These are phyloP conservation scores for Mus minutoides DNA, from an alignment of 2,797 vertebrate genomes.

Conservation along the genomic window DNA sequence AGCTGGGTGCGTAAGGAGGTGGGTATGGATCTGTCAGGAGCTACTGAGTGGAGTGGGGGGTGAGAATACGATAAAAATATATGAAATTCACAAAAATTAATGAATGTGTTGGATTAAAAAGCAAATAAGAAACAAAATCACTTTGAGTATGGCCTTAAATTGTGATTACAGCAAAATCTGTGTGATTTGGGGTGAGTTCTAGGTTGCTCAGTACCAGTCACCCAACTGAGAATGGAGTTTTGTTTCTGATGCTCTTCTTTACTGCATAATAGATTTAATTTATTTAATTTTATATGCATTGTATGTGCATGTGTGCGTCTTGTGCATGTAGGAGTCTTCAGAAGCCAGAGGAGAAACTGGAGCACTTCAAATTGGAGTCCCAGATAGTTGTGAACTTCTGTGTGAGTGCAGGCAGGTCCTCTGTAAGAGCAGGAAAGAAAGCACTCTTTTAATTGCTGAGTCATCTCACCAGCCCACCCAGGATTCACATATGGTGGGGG, in stretches of 20 bases:
- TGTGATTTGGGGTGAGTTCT: not conserved
- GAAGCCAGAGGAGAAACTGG: not conserved
- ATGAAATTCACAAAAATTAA: not conserved
- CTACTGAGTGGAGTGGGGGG: not conserved
- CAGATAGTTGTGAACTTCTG: not conserved
- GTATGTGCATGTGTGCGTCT: not conserved
- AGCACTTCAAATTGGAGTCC: not conserved
- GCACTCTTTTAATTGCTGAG: not conserved
- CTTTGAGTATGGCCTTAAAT: constrained; percentile 3
- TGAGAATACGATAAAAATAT: not conserved
- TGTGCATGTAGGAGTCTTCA: not conserved
- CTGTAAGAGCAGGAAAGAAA: not conserved
- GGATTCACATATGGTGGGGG: not conserved
- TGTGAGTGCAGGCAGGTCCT: not conserved
- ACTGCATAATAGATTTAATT: not conserved
- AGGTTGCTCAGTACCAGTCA: not conserved
- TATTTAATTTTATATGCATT: not conserved
- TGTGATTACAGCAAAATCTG: not conserved
- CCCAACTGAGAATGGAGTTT: not conserved
- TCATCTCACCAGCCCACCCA: not conserved
- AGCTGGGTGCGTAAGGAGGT: too few species aligned
- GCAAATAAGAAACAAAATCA: not conserved
- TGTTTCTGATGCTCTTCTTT: not conserved
- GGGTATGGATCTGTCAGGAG: not conserved
- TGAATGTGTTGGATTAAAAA: not conserved